phyloP scores from a whole-genome alignment of 2,797 vertebrate species.

The Chelon auratus region DNA sequence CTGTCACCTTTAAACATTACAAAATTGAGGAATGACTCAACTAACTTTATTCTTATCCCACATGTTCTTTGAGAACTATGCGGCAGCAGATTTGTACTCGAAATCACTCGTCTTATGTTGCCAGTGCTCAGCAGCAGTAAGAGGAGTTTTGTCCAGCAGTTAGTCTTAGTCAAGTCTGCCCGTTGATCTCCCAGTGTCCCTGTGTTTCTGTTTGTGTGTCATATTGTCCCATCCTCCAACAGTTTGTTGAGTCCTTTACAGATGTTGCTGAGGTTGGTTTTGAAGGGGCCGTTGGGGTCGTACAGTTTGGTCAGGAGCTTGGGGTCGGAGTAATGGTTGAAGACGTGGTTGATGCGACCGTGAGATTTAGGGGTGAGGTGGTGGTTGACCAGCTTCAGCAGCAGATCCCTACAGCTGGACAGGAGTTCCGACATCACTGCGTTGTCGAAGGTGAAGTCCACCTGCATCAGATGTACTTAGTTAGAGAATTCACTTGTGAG shows the following conservation, averaged over 20 bases:
- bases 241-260: slow-evolving; percentile 90
- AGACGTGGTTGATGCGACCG: slow-evolving; percentile 90
- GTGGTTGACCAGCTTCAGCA: slow-evolving; percentile 88
- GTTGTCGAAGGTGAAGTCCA: slow-evolving; percentile 93
- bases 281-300: slow-evolving; percentile 80
- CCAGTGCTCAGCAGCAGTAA: slow-evolving; percentile 46
- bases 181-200: slow-evolving; percentile 67
- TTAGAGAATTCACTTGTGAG: background rate
- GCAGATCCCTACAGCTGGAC: slow-evolving; percentile 85
- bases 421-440: slow-evolving; percentile 85
- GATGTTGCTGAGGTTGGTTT: slow-evolving; percentile 86
- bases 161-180: slow-evolving; percentile 38
- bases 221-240: slow-evolving; percentile 89
- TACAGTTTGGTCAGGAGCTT: slow-evolving; percentile 90
- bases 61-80: slow-evolving; percentile 37
- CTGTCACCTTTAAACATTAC: slow-evolving; percentile 30
- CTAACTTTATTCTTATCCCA: slow-evolving; percentile 34
- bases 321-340: slow-evolving; percentile 89
- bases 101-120: slow-evolving; percentile 3
- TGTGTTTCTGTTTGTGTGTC: slow-evolving; percentile 23
- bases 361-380: slow-evolving; percentile 93
- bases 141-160: slow-evolving; percentile 39
- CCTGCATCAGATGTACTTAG: slow-evolving; percentile 69
- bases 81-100: slow-evolving; percentile 34
- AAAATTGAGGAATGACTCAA: slow-evolving; percentile 32